Conservation (phyloP, 2,113 vertebrate species). For the Corythornis vintsioides region DNA sequence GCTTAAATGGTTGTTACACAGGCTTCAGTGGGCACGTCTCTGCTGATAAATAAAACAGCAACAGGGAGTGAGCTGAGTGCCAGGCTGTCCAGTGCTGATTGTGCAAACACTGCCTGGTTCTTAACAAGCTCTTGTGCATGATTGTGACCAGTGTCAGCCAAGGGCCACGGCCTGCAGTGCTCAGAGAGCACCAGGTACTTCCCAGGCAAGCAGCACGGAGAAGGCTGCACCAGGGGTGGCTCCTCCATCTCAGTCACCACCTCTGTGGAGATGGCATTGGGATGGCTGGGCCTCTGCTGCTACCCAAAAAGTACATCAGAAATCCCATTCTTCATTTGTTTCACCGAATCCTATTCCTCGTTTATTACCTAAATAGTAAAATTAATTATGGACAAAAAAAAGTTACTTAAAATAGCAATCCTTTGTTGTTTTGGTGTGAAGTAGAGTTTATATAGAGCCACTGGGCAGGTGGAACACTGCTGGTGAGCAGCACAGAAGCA, state of each 20-base stretch:
- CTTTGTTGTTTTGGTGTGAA: neutral
- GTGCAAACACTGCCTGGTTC: neutral
- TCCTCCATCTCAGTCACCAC: neutral
- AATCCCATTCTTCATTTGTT: neutral
- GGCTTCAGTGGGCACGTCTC: neutral
- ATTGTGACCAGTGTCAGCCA: neutral
- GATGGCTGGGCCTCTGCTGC: neutral
- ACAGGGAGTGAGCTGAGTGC: neutral
- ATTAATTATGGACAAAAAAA: neutral
- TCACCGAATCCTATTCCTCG: neutral
- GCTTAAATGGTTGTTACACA: neutral
- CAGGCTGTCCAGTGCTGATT: neutral
- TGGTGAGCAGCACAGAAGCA: neutral
- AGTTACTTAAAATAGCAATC: neutral
- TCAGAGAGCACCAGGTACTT: neutral
- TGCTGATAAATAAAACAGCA: neutral
- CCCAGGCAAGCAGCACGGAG: neutral
- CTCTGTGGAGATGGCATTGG: accelerated
- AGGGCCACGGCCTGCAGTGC: neutral
- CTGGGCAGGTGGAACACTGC: neutral
- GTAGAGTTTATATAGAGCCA: neutral
- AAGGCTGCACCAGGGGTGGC: neutral
- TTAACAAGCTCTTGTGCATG: neutral
- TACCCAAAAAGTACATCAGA: neutral
- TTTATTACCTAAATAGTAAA: neutral